These are phyloP conservation scores for Columba guinea DNA, from an alignment of 2,797 vertebrate species.

Conservation along the genomic window DNA sequence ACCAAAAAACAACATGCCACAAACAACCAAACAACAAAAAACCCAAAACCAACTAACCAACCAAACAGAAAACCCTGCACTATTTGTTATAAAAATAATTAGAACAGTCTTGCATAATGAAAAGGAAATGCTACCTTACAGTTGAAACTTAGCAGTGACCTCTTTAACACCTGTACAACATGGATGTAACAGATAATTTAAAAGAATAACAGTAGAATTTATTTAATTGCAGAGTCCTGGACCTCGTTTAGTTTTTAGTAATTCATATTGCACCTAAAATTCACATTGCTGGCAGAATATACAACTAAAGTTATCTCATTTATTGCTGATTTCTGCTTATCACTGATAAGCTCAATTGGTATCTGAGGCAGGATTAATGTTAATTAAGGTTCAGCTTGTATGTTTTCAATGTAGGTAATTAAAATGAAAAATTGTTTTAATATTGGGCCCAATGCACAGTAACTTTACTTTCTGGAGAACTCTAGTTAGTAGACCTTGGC, in stretches of 20 bases:
- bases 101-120: background rate
- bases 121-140: background rate
- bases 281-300: background rate
- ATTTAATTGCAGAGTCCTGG: background rate
- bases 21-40: background rate
- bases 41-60: rapidly evolving
- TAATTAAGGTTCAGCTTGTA: conserved; percentile 15
- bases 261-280: background rate
- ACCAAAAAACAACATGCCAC: too few relatives aligned
- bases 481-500: background rate
- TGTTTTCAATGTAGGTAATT: conserved; percentile 25
- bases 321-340: conserved; percentile 12
- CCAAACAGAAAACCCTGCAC: too few relatives aligned
- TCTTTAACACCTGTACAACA: background rate
- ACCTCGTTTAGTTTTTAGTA: background rate
- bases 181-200: background rate
- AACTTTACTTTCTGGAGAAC: background rate
- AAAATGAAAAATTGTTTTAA: background rate
- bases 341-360: conserved; percentile 6
- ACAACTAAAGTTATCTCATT: background rate
- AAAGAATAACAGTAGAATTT: background rate
- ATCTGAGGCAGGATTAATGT: conserved; percentile 29
- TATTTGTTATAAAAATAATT: background rate
- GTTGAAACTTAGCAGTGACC: background rate
- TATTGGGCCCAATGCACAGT: background rate